Percentiles rank a stretch among this genome's conserved stretches.
Evolutionary conservation across 2,888 invertebrate species (phyloP).

Genomic region (Adelognathus sp.): DNA sequence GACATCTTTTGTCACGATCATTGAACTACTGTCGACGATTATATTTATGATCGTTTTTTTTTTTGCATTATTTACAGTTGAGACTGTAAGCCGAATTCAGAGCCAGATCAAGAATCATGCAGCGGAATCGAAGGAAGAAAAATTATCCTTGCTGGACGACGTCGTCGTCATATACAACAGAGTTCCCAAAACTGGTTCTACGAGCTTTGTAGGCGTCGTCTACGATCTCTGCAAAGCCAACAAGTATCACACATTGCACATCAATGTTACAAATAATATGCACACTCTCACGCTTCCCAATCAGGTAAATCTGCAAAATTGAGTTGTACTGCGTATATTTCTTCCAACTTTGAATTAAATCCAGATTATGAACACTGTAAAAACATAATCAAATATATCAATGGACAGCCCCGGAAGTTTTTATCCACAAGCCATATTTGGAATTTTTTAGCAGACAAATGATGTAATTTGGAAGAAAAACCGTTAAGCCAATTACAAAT

Average conservation of each 20-base stretch:
- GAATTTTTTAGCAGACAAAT: no score
- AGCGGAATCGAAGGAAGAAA: slow-evolving; percentile 57
- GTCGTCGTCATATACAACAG: slow-evolving; percentile 95
- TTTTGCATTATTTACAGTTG: slow-evolving; percentile 72
- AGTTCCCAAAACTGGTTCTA: slow-evolving; percentile 98
- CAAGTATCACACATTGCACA: slow-evolving; percentile 93
- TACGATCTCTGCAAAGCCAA: slow-evolving; percentile 93
- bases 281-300: slow-evolving; percentile 97
- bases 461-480: no score
- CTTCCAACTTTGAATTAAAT: background rate
- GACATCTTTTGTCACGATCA: background rate
- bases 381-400: no score
- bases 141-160: slow-evolving; percentile 82
- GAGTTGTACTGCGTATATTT: background rate
- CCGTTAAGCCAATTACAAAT: no score
- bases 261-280: slow-evolving; percentile 97
- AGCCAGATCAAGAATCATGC: slow-evolving; percentile 66
- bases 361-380: no score
- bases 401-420: no score
- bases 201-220: slow-evolving; percentile 96
- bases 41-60: background rate
- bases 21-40: background rate
- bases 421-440: no score
- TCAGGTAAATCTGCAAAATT: slow-evolving; percentile 83
- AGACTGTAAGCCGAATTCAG: slow-evolving; percentile 74